Percentiles rank a stretch among this genome's conserved stretches.
Evolutionary conservation across 2,797 vertebrate species (phyloP).

Genomic region (Brotogeris chrysoptera): DNA sequence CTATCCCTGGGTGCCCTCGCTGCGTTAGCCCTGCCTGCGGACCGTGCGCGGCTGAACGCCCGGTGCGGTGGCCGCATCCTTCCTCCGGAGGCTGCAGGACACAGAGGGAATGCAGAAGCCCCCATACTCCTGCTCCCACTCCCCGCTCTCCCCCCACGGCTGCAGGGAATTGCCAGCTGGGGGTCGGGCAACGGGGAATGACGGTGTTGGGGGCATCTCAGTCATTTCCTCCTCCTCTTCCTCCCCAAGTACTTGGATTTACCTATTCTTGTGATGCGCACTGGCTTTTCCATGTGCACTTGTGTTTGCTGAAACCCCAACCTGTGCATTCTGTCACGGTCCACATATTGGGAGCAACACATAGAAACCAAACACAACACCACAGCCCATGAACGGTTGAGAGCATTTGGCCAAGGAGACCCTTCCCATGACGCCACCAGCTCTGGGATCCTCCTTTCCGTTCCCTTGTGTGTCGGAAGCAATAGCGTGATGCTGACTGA

Average conservation of each 20-base stretch:
- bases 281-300: background rate
- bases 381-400: background rate
- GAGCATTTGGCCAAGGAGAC: background rate
- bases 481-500: fast-evolving
- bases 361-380: background rate
- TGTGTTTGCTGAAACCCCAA: background rate
- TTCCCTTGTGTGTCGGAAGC: background rate
- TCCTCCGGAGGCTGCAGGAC: background rate
- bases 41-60: background rate
- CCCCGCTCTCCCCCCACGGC: fast-evolving
- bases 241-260: background rate
- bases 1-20: background rate
- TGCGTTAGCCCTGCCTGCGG: background rate
- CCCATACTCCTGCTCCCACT: background rate
- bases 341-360: fast-evolving
- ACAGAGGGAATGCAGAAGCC: background rate
- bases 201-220: fast-evolving
- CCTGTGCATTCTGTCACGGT: background rate
- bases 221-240: background rate
- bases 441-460: background rate
- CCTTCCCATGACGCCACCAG: background rate
- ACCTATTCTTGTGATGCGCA: background rate
- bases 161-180: background rate
- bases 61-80: fast-evolving
- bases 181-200: fast-evolving